Conservation (phyloP, 64 coral and sea anemone genomes). For the Orbicella faveolata region DNA sequence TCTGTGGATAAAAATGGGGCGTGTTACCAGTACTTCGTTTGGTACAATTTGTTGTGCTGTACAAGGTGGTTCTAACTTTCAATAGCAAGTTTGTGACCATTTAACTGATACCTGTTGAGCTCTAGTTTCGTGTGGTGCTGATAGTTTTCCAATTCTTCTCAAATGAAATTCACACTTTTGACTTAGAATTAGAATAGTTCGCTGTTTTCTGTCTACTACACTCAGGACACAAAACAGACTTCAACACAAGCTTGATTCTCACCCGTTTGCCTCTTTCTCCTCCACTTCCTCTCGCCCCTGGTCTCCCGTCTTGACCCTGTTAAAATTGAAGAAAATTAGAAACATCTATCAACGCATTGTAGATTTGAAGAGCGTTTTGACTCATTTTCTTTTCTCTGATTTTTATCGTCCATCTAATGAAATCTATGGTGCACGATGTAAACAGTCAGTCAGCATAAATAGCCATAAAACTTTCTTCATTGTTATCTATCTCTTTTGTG, state of each 20-base stretch:
- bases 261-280: constrained; percentile 42
- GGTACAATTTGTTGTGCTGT: not conserved
- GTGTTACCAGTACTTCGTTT: not conserved
- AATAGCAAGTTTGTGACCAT: not conserved
- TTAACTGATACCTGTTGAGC: not conserved
- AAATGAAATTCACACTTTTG: too few species aligned
- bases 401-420: too few species aligned
- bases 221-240: too few species aligned
- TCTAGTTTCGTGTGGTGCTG: not conserved
- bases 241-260: constrained; percentile 2
- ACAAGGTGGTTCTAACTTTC: not conserved
- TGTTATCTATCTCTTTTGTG: too few species aligned
- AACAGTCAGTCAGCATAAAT: too few species aligned
- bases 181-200: too few species aligned
- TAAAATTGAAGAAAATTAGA: not conserved
- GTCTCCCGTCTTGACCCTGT: constrained; percentile 52
- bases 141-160: not conserved
- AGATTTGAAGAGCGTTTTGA: not conserved
- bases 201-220: too few species aligned
- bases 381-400: not conserved
- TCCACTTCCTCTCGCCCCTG: constrained; percentile 6
- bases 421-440: too few species aligned
- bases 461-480: too few species aligned
- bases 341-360: too few species aligned
- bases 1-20: not conserved